Conservation (phyloP, 2,888 invertebrate genomes). For the Serrognathus titanus region DNA sequence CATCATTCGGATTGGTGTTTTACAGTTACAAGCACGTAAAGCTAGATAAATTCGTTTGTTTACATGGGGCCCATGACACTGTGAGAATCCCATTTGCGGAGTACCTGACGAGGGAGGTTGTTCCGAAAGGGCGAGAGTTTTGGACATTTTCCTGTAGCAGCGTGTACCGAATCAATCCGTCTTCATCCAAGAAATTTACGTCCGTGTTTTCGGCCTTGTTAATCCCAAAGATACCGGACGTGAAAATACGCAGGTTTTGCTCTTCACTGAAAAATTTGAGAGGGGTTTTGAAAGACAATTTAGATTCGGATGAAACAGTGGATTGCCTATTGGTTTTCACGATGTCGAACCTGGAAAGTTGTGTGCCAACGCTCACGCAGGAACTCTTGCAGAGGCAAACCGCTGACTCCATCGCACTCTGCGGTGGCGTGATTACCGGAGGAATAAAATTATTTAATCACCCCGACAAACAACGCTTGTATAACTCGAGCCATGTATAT, state of each 20-base stretch:
- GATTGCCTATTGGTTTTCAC: constrained; percentile 7
- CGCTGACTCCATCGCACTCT: constrained; percentile 32
- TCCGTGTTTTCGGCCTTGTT: constrained; percentile 24
- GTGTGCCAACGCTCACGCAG: not conserved
- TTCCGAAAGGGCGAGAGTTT: not conserved
- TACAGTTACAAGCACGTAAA: constrained; percentile 33
- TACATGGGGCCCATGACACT: constrained; percentile 25
- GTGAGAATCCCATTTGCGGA: constrained; percentile 16
- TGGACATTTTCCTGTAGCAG: constrained; percentile 8
- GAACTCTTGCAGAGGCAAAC: constrained; percentile 25
- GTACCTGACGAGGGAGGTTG: not conserved
- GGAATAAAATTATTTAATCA: constrained; percentile 17
- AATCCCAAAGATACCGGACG: constrained; percentile 37
- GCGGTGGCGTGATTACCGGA: constrained; percentile 35
- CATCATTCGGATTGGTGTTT: constrained; percentile 24
- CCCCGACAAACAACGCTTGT: not conserved
- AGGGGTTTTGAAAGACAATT: constrained; percentile 2
- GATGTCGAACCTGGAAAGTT: not conserved
- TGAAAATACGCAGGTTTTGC: constrained; percentile 18
- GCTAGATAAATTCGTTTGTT: constrained; percentile 33
- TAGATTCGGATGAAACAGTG: constrained; percentile 3
- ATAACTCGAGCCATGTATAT: constrained; percentile 5
- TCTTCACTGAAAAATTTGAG: not conserved
- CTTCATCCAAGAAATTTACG: too few relatives aligned
- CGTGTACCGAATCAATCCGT: not conserved